Evolutionary conservation across 2,888 invertebrate species (phyloP).

Genomic region (Augiades crinisus): DNA sequence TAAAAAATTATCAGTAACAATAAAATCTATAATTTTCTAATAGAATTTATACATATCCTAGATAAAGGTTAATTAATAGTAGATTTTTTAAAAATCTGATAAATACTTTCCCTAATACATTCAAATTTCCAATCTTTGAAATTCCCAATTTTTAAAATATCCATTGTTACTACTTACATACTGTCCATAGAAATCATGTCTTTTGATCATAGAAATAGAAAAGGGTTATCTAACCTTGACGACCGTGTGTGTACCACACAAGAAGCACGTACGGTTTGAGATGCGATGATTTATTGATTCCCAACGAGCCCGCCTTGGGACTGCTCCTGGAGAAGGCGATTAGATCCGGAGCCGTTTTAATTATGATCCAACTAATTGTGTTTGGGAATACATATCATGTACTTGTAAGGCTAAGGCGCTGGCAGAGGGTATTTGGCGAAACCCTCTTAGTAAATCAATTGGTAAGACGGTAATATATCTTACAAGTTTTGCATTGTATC

Average conservation of each 20-base stretch:
- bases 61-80: too few relatives aligned
- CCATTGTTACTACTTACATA: too few relatives aligned
- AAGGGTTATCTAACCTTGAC: slow-evolving; percentile 8
- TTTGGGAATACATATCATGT: slow-evolving; percentile 34
- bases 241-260: slow-evolving; percentile 21
- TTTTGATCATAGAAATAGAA: too few relatives aligned
- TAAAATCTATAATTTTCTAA: too few relatives aligned
- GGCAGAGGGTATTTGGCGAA: slow-evolving; percentile 16
- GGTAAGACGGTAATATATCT: slow-evolving; percentile 22
- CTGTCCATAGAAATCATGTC: too few relatives aligned
- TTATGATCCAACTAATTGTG: slow-evolving; percentile 64
- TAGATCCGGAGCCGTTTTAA: slow-evolving; percentile 57
- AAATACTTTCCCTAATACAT: too few relatives aligned
- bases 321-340: slow-evolving; percentile 46
- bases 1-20: too few relatives aligned
- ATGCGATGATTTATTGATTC: slow-evolving; percentile 76
- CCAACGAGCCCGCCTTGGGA: slow-evolving; percentile 52
- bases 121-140: too few relatives aligned
- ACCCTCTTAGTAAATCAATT: slow-evolving; percentile 26
- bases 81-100: too few relatives aligned
- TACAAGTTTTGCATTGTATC: slow-evolving; percentile 14
- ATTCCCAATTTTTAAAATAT: too few relatives aligned
- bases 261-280: slow-evolving; percentile 56
- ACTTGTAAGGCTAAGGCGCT: slow-evolving; percentile 21
- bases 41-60: too few relatives aligned